phyloP scores from a whole-genome alignment of 2,888 invertebrate genomes.

The Eupithecia dodoneata region DNA sequence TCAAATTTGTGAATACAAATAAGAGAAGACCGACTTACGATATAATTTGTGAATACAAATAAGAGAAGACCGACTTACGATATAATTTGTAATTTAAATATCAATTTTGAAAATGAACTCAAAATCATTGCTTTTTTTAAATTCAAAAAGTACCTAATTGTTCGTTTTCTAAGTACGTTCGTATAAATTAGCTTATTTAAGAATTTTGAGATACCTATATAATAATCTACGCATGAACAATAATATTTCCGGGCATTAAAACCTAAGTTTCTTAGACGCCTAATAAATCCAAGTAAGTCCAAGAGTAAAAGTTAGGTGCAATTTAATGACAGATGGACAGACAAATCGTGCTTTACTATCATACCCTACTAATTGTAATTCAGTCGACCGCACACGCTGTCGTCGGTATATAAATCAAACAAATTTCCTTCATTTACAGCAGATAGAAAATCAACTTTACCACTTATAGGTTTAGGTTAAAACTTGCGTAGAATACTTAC shows the following conservation, averaged over 20 bases:
- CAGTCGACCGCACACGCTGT: slow-evolving; percentile 47
- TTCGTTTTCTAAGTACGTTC: neutral
- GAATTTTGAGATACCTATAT: no score
- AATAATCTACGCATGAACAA: neutral
- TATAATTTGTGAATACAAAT: slow-evolving; percentile 9
- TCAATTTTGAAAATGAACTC: neutral
- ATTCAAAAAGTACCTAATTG: no score
- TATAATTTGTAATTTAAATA: neutral
- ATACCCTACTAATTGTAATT: slow-evolving; percentile 41
- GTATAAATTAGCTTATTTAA: neutral
- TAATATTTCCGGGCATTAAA: neutral
- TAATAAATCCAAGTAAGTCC: neutral
- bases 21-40: neutral
- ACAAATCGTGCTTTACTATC: slow-evolving; percentile 49
- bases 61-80: neutral
- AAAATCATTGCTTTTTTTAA: no score
- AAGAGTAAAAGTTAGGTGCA: slow-evolving; percentile 3
- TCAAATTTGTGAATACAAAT: slow-evolving; percentile 12
- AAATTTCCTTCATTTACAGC: slow-evolving; percentile 48
- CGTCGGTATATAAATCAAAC: slow-evolving; percentile 57
- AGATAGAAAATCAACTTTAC: slow-evolving; percentile 13
- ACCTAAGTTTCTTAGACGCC: neutral
- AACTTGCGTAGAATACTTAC: slow-evolving; percentile 6
- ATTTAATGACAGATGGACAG: slow-evolving; percentile 44
- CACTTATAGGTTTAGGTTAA: slow-evolving; percentile 3